These are phyloP conservation scores for Spodoptera picta DNA, from an alignment of 2,888 invertebrate species.

Conservation along the genomic window DNA sequence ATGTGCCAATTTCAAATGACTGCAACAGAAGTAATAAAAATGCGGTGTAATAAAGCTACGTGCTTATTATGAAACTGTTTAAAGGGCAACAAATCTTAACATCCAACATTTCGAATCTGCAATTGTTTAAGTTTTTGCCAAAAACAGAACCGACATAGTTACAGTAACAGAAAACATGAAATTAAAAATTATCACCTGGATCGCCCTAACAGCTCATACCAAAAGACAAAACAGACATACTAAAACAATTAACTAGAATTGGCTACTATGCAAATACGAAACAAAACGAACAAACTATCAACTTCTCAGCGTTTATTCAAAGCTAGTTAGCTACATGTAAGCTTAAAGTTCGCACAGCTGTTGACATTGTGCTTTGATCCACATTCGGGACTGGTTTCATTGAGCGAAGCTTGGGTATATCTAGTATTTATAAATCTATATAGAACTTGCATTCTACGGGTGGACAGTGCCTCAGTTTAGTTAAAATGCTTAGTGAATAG, in stretches of 20 bases:
- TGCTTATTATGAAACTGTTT: too few relatives aligned
- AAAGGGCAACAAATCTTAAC: too few relatives aligned
- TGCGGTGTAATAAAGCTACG: too few relatives aligned
- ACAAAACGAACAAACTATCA: slow-evolving; percentile 14
- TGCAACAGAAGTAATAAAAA: too few relatives aligned
- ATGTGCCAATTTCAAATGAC: too few relatives aligned
- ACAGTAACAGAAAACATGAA: too few relatives aligned
- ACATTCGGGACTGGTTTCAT: slow-evolving; percentile 73
- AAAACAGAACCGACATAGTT: too few relatives aligned
- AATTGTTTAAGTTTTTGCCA: too few relatives aligned
- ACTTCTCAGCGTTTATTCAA: slow-evolving; percentile 22
- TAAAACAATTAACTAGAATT: neutral
- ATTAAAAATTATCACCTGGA: too few relatives aligned
- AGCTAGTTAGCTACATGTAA: slow-evolving; percentile 46
- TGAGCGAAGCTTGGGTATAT: slow-evolving; percentile 20
- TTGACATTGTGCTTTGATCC: slow-evolving; percentile 80
- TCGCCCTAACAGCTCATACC: too few relatives aligned
- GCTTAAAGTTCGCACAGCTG: slow-evolving; percentile 62
- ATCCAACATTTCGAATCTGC: too few relatives aligned
- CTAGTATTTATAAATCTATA: neutral
- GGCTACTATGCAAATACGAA: neutral
- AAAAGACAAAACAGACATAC: neutral
- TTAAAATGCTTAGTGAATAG: neutral
- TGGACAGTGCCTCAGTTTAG: slow-evolving; percentile 22
- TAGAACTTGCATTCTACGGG: slow-evolving; percentile 22